A percentile compares a stretch with the other conserved stretches of the same genome.
Evolutionary conservation across 2,797 vertebrate species (phyloP).

Genomic region (Pteronotus mesoamericanus): DNA sequence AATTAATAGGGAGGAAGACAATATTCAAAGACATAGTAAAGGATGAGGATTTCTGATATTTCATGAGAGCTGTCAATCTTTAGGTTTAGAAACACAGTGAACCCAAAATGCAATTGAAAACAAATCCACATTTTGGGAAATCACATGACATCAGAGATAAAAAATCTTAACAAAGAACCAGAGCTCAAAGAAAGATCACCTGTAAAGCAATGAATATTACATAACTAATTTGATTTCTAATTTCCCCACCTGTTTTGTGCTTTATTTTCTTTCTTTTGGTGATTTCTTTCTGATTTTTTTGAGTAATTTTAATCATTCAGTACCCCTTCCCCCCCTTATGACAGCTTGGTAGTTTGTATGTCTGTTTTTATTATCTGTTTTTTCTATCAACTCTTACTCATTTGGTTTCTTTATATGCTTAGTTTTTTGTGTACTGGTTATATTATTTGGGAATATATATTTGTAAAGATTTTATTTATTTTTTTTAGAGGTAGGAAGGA

Average conservation of each 20-base stretch:
- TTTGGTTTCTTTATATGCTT: not conserved
- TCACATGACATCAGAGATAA: not conserved
- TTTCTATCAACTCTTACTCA: not conserved
- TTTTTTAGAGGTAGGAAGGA: no score
- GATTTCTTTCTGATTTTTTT: not conserved
- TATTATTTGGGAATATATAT: not conserved
- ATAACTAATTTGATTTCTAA: not conserved
- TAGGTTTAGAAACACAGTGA: not conserved
- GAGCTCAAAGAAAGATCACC: not conserved
- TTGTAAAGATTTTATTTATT: no score
- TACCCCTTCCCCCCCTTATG: not conserved
- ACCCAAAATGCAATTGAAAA: not conserved
- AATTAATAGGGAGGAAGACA: not conserved
- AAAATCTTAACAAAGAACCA: not conserved
- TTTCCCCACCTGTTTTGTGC: not conserved
- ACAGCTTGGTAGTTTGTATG: not conserved
- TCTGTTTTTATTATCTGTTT: not conserved
- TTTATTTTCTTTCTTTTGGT: not conserved
- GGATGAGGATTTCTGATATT: not conserved
- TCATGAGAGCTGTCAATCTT: not conserved
- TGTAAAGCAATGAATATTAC: not conserved
- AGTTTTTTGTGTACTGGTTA: not conserved
- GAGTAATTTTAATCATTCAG: not conserved
- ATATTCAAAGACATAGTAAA: not conserved
- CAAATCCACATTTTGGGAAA: not conserved